phyloP scores from a whole-genome alignment of 2,797 vertebrate genomes.

The Taeniopygia guttata region DNA sequence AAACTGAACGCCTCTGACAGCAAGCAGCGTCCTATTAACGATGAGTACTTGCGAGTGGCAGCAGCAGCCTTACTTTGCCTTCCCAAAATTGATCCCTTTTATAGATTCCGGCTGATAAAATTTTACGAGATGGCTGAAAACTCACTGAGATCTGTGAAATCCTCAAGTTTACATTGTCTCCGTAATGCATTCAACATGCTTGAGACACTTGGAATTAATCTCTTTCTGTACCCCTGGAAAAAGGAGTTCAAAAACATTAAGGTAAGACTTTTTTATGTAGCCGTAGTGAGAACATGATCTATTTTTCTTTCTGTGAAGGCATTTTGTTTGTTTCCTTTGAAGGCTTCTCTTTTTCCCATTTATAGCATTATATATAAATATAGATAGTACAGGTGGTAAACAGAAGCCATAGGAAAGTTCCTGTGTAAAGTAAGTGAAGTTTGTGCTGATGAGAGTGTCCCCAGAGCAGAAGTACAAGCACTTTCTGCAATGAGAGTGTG shows the following conservation, averaged over 20 bases:
- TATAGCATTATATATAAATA: neutral
- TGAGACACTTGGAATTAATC: slow-evolving; percentile 92
- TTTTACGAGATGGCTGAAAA: slow-evolving; percentile 94
- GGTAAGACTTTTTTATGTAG: slow-evolving; percentile 72
- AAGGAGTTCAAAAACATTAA: slow-evolving; percentile 98
- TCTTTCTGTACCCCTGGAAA: slow-evolving; percentile 98
- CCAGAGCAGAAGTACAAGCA: neutral
- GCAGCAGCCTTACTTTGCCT: slow-evolving; percentile 91
- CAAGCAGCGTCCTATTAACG: slow-evolving; percentile 79
- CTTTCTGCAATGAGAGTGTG: neutral
- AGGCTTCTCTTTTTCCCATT: neutral
- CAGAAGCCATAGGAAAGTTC: neutral
- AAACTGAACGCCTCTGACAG: slow-evolving; percentile 80
- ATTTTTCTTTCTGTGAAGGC: neutral
- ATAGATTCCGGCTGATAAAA: slow-evolving; percentile 90
- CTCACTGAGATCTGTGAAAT: slow-evolving; percentile 85
- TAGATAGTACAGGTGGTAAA: neutral
- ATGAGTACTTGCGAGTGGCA: slow-evolving; percentile 88
- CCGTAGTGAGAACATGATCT: neutral
- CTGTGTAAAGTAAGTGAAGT: neutral
- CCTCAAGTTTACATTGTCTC: slow-evolving; percentile 85
- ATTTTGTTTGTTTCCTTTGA: neutral
- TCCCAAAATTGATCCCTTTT: slow-evolving; percentile 89
- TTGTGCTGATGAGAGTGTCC: neutral
- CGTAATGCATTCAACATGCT: slow-evolving; percentile 88